phyloP scores from a whole-genome alignment of 2,113 vertebrate genomes.

The Rhynchopsitta pachyrhyncha region DNA sequence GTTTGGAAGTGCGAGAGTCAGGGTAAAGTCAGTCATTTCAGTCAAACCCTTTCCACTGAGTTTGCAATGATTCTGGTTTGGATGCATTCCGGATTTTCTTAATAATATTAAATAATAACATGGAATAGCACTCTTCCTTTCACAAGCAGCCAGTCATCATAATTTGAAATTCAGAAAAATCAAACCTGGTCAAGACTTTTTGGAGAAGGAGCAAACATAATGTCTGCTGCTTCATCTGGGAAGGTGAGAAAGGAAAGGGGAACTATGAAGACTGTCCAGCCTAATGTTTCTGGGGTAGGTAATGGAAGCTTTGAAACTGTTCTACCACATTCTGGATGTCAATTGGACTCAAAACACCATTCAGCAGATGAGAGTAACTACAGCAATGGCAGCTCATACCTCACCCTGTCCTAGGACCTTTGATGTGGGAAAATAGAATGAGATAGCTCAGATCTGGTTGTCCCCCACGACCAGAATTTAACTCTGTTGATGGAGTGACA shows the following conservation, averaged over 20 bases:
- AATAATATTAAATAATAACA: neutral
- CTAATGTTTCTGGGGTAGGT: neutral
- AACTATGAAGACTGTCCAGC: neutral
- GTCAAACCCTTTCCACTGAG: neutral
- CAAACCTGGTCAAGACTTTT: neutral
- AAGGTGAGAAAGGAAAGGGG: neutral
- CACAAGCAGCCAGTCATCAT: neutral
- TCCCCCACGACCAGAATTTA: neutral
- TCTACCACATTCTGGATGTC: neutral
- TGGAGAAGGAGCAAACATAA: neutral
- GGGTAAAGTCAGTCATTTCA: neutral
- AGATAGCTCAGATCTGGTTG: neutral
- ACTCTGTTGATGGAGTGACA: neutral
- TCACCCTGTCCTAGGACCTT: neutral
- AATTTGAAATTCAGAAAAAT: neutral
- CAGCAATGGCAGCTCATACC: neutral
- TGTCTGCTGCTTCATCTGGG: neutral
- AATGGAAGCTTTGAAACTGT: neutral
- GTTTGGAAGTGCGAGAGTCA: neutral
- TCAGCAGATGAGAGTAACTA: neutral
- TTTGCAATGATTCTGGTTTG: neutral
- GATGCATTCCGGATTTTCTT: neutral
- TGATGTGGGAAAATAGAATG: neutral
- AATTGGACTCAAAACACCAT: neutral
- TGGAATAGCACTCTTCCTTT: neutral